Evolutionary conservation across 2,888 invertebrate species (phyloP), one percentile per base, ranked within the genome.

Genomic region (Abscondita cerata): DNA sequence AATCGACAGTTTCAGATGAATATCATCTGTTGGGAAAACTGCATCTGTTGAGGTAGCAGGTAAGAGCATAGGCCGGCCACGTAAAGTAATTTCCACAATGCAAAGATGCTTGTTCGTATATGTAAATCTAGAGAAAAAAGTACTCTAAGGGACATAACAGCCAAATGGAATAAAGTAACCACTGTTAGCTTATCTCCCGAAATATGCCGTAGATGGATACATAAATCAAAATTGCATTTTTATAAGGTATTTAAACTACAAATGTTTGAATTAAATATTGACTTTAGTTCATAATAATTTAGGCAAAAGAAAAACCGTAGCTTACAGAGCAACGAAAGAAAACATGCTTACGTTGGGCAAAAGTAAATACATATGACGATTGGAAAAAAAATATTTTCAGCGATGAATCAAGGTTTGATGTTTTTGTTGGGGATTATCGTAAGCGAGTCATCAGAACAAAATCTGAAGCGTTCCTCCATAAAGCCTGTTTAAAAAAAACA

Each of bases 341-440:
- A 38, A 38, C 6, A 8, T 8, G 38, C 3, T 13, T 38, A n/a
- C 2, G 13, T 38, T 38, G 38, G 38, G 38, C 38, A 3, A 38
- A 38, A 38, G n/a, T 3, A 12, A 38, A 25, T 19, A 15, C 40
- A 8, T 18, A 25, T 40, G 31, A 41, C 6, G 52, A 52, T 13
- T 40, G 52, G 5, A 13, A 9, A 11, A 53, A 19, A 53, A 34
- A 41, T 9, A 53, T 53, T 15, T 53, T 44, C 41, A 53, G 53
- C 31, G 31, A 53, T 31, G 53, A 53, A 44, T 46, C 11, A 25
- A 54, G 44, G 44, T 54, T 54, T 15, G 46, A 54, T 12, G 54
- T 46, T n/a, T 44, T 44, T 33, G 46, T 54, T 12, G 54, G 54
- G 16, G 54, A 54, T 44, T 13, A 33, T 9, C 44, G 44, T 3